These are phyloP conservation scores for Megalonaias nervosa DNA, from an alignment of 1,140 invertebrate genomes.

Conservation along the genomic window DNA sequence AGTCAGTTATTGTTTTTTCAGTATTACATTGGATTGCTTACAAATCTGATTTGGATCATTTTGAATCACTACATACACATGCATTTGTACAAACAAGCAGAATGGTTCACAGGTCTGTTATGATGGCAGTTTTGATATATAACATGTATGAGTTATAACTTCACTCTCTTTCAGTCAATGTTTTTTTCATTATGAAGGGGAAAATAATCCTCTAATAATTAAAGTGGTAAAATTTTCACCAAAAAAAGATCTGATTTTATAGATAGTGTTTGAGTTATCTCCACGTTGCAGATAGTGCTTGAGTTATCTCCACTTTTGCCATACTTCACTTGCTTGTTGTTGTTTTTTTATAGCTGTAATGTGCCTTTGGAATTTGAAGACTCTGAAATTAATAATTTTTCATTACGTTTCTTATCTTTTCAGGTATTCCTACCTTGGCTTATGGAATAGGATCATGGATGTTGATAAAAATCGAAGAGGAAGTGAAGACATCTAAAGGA, in stretches of 20 bases:
- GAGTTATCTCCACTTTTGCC: background rate
- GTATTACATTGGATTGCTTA: too few species aligned
- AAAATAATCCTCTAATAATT: background rate
- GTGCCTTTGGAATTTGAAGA: background rate
- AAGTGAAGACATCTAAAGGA: constrained; percentile 81
- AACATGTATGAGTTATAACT: too few species aligned
- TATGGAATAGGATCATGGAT: constrained; percentile 90
- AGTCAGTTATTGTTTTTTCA: too few species aligned
- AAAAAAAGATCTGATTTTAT: background rate
- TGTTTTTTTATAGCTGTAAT: constrained; percentile 2
- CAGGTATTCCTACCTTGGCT: constrained; percentile 90
- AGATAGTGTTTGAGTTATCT: background rate
- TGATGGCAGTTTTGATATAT: too few species aligned
- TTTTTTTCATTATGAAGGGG: background rate
- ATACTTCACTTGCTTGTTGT: background rate
- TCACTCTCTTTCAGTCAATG: too few species aligned
- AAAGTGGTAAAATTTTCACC: too few species aligned
- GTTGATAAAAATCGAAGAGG: constrained; percentile 85
- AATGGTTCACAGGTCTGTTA: too few species aligned
- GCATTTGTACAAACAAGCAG: too few species aligned
- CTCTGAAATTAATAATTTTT: background rate
- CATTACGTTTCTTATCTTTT: constrained; percentile 16
- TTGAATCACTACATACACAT: too few species aligned
- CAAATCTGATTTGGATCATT: too few species aligned
- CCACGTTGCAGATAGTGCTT: background rate